phyloP scores from a whole-genome alignment of 2,888 invertebrate genomes.

The Alloplasta piceator region DNA sequence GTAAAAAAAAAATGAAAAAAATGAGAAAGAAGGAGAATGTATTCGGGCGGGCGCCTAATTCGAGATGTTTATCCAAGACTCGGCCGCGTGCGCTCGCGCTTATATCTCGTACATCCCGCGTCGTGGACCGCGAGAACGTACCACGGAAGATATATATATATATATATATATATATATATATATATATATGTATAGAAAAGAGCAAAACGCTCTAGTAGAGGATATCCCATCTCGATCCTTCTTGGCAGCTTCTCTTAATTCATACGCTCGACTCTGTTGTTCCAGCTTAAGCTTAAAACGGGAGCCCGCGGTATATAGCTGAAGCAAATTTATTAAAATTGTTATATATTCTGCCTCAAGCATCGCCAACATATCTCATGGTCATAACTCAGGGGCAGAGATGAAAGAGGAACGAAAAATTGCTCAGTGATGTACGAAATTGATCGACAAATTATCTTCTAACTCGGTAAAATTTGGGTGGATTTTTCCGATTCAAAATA shows the following conservation, averaged over 20 bases:
- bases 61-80: slow-evolving; percentile 82
- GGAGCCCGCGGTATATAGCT: slow-evolving; percentile 68
- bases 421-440: slow-evolving; percentile 27
- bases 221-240: slow-evolving; percentile 62
- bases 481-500: not conserved
- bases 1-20: slow-evolving; percentile 39
- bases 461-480: not conserved
- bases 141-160: slow-evolving; percentile 40
- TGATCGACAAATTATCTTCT: slow-evolving; percentile 20
- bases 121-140: slow-evolving; percentile 43
- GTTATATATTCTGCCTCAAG: slow-evolving; percentile 68
- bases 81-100: slow-evolving; percentile 65
- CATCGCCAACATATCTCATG: slow-evolving; percentile 38
- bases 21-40: slow-evolving; percentile 37
- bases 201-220: slow-evolving; percentile 56
- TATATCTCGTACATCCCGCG: slow-evolving; percentile 48
- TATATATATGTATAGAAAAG: slow-evolving; percentile 11
- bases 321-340: slow-evolving; percentile 81
- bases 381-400: slow-evolving; percentile 38
- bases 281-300: slow-evolving; percentile 78
- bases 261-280: slow-evolving; percentile 81
- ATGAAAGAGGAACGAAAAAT: slow-evolving; percentile 19
- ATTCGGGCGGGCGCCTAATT: slow-evolving; percentile 77
- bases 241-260: slow-evolving; percentile 80
- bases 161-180: slow-evolving; percentile 2